phyloP scores from a whole-genome alignment of 2,113 vertebrate genomes.

The Anarhynchus alexandrinus region DNA sequence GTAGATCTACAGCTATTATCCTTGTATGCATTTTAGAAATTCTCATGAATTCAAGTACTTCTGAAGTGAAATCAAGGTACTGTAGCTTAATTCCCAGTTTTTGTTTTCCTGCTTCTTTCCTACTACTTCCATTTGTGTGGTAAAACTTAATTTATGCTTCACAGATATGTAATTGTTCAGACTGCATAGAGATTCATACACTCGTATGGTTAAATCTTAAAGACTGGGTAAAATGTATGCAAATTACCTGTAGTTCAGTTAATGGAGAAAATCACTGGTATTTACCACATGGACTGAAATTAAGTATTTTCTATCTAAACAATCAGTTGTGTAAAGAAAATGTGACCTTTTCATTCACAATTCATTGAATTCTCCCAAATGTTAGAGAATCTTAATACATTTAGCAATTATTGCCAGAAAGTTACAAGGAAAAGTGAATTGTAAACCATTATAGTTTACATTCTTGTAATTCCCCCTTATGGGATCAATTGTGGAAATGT shows the following conservation, averaged over 20 bases:
- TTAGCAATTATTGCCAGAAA: neutral
- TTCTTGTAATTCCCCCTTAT: neutral
- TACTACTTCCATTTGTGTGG: neutral
- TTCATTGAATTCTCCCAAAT: neutral
- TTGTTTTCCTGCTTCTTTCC: neutral
- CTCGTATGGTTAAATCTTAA: neutral
- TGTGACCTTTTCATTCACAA: neutral
- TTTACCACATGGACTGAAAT: neutral
- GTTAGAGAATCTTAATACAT: neutral
- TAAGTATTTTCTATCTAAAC: neutral
- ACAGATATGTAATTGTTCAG: neutral
- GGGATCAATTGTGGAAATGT: neutral
- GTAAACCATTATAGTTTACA: neutral
- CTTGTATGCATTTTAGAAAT: slow-evolving; percentile 77
- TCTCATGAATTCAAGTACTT: slow-evolving; percentile 84
- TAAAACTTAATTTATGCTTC: neutral
- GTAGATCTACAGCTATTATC: slow-evolving; percentile 81
- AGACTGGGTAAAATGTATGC: neutral
- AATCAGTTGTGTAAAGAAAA: neutral
- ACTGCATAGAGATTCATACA: neutral
- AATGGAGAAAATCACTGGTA: neutral
- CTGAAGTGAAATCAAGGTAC: slow-evolving; percentile 83
- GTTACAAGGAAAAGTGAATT: neutral
- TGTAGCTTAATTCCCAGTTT: neutral
- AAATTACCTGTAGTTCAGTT: neutral